Conservation (phyloP, 2,888 invertebrate species). For the Druceiella hillmani region DNA sequence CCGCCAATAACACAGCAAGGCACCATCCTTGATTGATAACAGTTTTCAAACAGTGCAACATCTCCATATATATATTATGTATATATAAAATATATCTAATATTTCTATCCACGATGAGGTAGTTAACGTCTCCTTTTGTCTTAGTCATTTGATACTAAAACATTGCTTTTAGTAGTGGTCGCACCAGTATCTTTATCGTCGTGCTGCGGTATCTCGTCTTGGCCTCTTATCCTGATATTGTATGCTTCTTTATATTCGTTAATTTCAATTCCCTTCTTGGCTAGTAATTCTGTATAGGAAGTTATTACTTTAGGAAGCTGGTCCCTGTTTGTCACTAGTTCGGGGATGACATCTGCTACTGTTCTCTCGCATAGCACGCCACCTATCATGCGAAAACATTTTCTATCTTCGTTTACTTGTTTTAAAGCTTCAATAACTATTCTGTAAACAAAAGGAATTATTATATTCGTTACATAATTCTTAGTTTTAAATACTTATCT, state of each 20-base stretch:
- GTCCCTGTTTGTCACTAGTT: conserved; percentile 72
- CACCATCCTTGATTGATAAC: too few relatives aligned
- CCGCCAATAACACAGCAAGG: too few relatives aligned
- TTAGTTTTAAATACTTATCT: too few relatives aligned
- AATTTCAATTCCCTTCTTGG: conserved; percentile 83
- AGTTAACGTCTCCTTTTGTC: not conserved
- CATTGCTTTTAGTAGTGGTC: conserved; percentile 43
- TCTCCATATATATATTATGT: too few relatives aligned
- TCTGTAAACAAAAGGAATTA: conserved; percentile 52
- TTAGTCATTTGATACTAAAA: conserved; percentile 46
- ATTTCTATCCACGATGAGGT: too few relatives aligned
- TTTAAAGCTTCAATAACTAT: conserved; percentile 91
- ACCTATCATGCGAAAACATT: conserved; percentile 91
- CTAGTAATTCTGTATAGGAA: conserved; percentile 72
- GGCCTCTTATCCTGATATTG: conserved; percentile 78
- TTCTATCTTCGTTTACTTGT: conserved; percentile 75
- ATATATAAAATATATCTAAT: too few relatives aligned
- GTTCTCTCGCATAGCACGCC: conserved; percentile 91
- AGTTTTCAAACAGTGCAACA: too few relatives aligned
- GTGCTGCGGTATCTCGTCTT: conserved; percentile 40
- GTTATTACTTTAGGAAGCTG: conserved; percentile 75
- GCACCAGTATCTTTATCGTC: conserved; percentile 25
- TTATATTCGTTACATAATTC: too few relatives aligned
- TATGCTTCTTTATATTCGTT: conserved; percentile 88
- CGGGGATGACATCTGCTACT: conserved; percentile 86